phyloP scores from a whole-genome alignment of 2,888 invertebrate species.

The Coelopa pilipes region DNA sequence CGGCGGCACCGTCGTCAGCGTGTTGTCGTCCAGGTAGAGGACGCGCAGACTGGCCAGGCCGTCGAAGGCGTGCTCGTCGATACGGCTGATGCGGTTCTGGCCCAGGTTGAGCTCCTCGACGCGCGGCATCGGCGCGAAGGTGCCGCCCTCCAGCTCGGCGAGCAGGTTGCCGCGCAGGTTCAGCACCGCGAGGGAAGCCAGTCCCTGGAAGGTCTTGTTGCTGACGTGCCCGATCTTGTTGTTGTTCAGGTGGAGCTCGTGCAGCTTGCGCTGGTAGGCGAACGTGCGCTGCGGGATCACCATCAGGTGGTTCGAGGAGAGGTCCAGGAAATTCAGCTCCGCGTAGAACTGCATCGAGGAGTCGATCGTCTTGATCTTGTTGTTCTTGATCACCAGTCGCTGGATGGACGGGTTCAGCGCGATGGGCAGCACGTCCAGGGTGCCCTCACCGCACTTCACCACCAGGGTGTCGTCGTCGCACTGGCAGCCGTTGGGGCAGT shows the following conservation, averaged over 20 bases:
- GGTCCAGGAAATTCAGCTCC: slow-evolving; percentile 84
- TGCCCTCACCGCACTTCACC: slow-evolving; percentile 86
- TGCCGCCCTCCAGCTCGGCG: slow-evolving; percentile 79
- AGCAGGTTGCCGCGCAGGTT: slow-evolving; percentile 85
- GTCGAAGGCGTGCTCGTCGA: slow-evolving; percentile 81
- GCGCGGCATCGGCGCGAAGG: slow-evolving; percentile 79
- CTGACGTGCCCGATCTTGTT: slow-evolving; percentile 85
- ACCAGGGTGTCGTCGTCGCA: slow-evolving; percentile 91
- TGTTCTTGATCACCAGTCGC: slow-evolving; percentile 83
- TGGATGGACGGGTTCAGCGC: slow-evolving; percentile 91
- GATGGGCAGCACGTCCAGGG: slow-evolving; percentile 89
- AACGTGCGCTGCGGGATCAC: slow-evolving; percentile 84
- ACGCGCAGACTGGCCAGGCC: slow-evolving; percentile 81
- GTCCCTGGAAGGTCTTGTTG: slow-evolving; percentile 82
- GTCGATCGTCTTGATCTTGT: slow-evolving; percentile 88
- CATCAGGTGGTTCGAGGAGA: slow-evolving; percentile 85
- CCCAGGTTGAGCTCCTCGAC: slow-evolving; percentile 88
- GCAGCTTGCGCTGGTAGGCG: slow-evolving; percentile 81
- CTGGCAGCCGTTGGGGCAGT: slow-evolving; percentile 87
- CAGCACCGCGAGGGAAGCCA: slow-evolving; percentile 81
- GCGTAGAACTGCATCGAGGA: slow-evolving; percentile 90
- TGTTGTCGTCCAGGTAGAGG: slow-evolving; percentile 86
- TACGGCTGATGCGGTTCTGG: slow-evolving; percentile 83
- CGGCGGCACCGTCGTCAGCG: slow-evolving; percentile 80
- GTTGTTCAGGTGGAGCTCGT: slow-evolving; percentile 84